Percentiles rank a stretch among this genome's conserved stretches.
Conservation (phyloP, 2,888 invertebrate genomes). For the Halictus quadricinctus region DNA sequence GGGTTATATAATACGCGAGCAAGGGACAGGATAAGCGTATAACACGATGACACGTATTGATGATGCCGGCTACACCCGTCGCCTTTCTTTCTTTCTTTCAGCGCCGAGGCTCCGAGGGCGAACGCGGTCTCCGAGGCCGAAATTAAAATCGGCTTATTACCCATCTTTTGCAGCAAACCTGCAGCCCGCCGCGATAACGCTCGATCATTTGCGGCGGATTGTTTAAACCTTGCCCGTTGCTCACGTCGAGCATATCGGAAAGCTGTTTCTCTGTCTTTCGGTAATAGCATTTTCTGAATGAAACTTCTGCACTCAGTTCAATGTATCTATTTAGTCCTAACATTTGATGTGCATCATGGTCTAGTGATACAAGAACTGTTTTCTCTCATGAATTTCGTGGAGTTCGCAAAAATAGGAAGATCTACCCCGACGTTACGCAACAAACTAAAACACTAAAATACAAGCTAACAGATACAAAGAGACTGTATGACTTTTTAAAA, state of each 20-base stretch:
- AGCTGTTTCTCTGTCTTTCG: not conserved
- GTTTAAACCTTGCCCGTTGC: not conserved
- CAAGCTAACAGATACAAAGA: too few relatives aligned
- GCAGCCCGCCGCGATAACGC: not conserved
- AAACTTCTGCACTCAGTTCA: not conserved
- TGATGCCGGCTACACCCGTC: slow-evolving; percentile 77
- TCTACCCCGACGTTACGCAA: too few relatives aligned
- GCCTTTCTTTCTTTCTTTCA: slow-evolving; percentile 71
- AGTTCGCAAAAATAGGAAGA: too few relatives aligned
- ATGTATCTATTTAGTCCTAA: not conserved
- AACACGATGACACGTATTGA: slow-evolving; percentile 81
- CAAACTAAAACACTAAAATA: too few relatives aligned
- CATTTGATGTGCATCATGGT: too few relatives aligned
- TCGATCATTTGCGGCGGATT: not conserved
- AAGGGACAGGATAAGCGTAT: slow-evolving; percentile 61
- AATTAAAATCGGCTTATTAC: not conserved
- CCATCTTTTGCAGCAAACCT: not conserved
- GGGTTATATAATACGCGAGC: slow-evolving; percentile 47
- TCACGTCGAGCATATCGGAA: not conserved
- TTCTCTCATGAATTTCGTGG: not conserved
- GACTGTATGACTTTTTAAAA: too few relatives aligned
- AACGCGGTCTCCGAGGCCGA: not conserved
- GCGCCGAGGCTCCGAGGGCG: not conserved
- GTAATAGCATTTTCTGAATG: too few relatives aligned
- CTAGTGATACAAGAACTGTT: too few relatives aligned